These are phyloP conservation scores for Prionailurus viverrinus DNA, from an alignment of 2,113 vertebrate species.

Conservation along the genomic window DNA sequence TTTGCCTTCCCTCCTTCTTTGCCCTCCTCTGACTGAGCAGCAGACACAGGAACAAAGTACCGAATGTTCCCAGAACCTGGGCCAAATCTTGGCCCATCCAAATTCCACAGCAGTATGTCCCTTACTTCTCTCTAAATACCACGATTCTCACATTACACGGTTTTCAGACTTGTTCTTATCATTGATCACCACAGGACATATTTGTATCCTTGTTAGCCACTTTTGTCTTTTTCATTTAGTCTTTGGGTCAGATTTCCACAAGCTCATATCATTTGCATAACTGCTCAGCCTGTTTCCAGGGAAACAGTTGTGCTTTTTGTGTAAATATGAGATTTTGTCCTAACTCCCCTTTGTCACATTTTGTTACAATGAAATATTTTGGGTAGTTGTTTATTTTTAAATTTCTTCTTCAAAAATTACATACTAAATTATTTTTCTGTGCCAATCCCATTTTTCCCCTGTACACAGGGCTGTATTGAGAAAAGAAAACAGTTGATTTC, in stretches of 20 bases:
- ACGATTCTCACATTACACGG: accelerated
- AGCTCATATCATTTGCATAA: not conserved
- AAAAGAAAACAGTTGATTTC: not conserved
- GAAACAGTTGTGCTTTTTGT: conserved; percentile 59
- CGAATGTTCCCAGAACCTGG: not conserved
- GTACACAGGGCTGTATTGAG: not conserved
- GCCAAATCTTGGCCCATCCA: not conserved
- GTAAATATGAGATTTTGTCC: not conserved
- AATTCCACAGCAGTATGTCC: not conserved
- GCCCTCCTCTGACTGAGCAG: not conserved
- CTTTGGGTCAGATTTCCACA: conserved; percentile 40
- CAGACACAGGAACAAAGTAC: not conserved
- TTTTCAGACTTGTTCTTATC: not conserved
- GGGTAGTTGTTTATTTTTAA: not conserved
- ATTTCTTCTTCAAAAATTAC: not conserved
- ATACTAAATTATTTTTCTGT: not conserved
- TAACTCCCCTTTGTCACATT: conserved; percentile 43
- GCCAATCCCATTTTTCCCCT: not conserved
- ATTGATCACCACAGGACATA: not conserved
- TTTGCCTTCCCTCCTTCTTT: too few species aligned
- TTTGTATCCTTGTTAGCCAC: not conserved
- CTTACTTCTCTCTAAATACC: not conserved
- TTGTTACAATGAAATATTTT: conserved; percentile 17
- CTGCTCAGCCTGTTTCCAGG: conserved; percentile 51
- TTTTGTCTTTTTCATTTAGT: not conserved